phyloP scores from a whole-genome alignment of 2,888 invertebrate genomes.

The Drosophila vallismaia region DNA sequence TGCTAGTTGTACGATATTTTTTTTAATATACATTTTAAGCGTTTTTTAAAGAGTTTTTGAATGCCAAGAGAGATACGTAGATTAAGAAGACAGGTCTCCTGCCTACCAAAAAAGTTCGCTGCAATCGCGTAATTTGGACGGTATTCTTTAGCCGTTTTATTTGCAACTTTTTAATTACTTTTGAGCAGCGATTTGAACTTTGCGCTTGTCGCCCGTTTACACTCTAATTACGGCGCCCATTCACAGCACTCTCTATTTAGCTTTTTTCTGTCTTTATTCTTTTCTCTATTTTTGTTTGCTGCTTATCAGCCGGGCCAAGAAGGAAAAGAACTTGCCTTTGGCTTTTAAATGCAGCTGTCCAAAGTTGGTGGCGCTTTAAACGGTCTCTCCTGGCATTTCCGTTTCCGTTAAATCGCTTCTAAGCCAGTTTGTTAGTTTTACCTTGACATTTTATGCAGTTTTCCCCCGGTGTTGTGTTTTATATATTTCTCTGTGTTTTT shows the following conservation, averaged over 20 bases:
- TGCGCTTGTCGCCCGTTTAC: conserved; percentile 59
- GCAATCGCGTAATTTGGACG: conserved; percentile 68
- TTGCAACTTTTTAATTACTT: conserved; percentile 75
- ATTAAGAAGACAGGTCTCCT: background rate
- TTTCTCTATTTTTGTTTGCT: conserved; percentile 31
- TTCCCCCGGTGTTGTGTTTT: conserved; percentile 34
- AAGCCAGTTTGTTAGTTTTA: conserved; percentile 71
- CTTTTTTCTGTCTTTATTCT: conserved; percentile 17
- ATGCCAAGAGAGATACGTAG: conserved; percentile 1
- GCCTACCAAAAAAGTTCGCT: conserved; percentile 46
- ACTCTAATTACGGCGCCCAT: conserved; percentile 68
- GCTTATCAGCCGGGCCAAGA: conserved; percentile 58
- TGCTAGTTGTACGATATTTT: background rate
- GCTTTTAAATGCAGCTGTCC: conserved; percentile 49
- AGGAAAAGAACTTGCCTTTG: conserved; percentile 39
- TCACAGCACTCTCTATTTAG: conserved; percentile 48
- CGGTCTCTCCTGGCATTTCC: conserved; percentile 62
- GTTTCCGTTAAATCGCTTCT: conserved; percentile 59
- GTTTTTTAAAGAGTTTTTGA: conserved; percentile 23
- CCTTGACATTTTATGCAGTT: conserved; percentile 72
- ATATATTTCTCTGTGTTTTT: conserved; percentile 23
- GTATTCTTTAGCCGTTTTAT: conserved; percentile 53
- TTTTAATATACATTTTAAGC: conserved; percentile 7
- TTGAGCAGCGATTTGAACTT: conserved; percentile 74
- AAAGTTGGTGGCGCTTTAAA: conserved; percentile 49